phyloP scores from a whole-genome alignment of 1,140 invertebrate genomes.

The Amyelois transitella region DNA sequence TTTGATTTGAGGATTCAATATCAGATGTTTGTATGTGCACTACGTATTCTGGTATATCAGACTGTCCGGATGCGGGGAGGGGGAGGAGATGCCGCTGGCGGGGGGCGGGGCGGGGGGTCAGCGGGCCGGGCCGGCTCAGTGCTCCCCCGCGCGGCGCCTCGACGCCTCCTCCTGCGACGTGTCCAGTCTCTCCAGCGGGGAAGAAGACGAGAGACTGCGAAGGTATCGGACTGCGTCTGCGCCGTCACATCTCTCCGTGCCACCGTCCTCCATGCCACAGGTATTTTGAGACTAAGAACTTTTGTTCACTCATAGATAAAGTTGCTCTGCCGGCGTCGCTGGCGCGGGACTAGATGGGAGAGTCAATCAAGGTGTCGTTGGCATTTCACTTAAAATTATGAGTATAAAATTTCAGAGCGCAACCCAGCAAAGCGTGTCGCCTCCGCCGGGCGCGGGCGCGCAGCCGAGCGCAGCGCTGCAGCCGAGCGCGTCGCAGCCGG shows the following conservation, averaged over 20 bases:
- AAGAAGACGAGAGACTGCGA: conserved; percentile 62
- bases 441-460: conserved; percentile 3
- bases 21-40: not conserved
- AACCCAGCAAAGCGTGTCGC: conserved; percentile 6
- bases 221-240: conserved; percentile 55
- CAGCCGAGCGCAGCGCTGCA: not conserved
- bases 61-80: conserved; percentile 62
- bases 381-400: no score
- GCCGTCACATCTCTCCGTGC: conserved; percentile 24
- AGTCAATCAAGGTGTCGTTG: no score
- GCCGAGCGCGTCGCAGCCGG: not conserved
- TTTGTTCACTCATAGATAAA: no score
- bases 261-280: conserved; percentile 2
- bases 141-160: conserved; percentile 59
- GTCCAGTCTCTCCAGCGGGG: conserved; percentile 61
- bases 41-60: conserved; percentile 22
- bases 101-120: conserved; percentile 30
- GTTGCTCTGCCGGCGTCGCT: no score
- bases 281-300: no score
- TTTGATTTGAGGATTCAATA: no score
- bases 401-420: conserved; percentile 4
- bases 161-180: conserved; percentile 67
- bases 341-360: no score
- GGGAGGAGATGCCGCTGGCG: conserved; percentile 64
- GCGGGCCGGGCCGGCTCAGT: conserved; percentile 56